phyloP scores from a whole-genome alignment of 2,888 invertebrate genomes.

The Sialis lutaria region DNA sequence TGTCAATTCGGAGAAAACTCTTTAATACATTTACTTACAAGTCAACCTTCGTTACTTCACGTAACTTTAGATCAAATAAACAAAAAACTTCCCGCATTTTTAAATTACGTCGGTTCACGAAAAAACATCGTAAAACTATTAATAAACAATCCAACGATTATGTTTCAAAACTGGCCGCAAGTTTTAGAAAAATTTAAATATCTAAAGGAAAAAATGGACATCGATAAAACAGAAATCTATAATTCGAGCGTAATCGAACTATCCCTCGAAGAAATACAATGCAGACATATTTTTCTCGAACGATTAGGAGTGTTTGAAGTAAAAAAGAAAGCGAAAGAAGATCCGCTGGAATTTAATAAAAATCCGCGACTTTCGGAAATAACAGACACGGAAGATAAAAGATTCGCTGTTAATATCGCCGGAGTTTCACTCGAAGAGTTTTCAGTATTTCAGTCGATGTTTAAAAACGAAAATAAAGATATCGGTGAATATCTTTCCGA shows the following conservation, averaged over 20 bases:
- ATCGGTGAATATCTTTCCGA: not conserved
- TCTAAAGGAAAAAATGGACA: slow-evolving; percentile 2
- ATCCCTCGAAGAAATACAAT: slow-evolving; percentile 1
- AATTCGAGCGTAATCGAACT: slow-evolving; percentile 2
- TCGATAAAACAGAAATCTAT: slow-evolving; percentile 4
- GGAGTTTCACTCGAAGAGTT: slow-evolving; percentile 3
- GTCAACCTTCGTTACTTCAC: slow-evolving; percentile 2
- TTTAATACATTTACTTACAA: not conserved
- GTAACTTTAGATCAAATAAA: not conserved
- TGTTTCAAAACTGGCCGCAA: slow-evolving; percentile 1
- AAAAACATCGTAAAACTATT: slow-evolving; percentile 1
- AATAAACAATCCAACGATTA: slow-evolving; percentile 2
- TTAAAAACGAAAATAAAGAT: not conserved
- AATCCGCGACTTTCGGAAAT: slow-evolving; percentile 3
- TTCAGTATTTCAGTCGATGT: slow-evolving; percentile 3
- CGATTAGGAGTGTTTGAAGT: slow-evolving; percentile 2
- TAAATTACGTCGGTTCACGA: not conserved
- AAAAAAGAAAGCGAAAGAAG: slow-evolving; percentile 1
- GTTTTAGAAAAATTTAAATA: not conserved
- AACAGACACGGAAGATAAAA: not conserved
- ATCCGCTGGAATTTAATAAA: not conserved
- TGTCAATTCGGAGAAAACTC: slow-evolving; percentile 4
- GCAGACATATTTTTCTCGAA: slow-evolving; percentile 2
- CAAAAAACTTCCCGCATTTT: not conserved
- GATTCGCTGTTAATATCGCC: not conserved